Conservation (phyloP, 2,797 vertebrate species). For the Sus cebifrons region DNA sequence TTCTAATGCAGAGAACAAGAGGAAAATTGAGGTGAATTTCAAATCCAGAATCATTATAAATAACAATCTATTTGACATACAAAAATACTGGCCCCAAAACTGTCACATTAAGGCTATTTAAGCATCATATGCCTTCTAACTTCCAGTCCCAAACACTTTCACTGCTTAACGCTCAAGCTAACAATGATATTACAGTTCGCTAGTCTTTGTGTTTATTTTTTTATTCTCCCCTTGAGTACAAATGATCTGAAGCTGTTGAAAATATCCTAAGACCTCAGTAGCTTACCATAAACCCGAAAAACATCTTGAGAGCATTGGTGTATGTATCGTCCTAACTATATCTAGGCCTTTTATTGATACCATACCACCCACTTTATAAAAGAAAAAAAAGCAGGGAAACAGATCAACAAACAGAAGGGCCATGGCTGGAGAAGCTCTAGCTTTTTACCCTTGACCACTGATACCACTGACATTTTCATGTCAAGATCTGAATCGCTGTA, state of each 20-base stretch:
- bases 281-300: conserved; percentile 56
- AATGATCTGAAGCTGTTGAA: conserved; percentile 81
- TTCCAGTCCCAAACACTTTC: conserved; percentile 72
- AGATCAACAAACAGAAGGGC: background rate
- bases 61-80: background rate
- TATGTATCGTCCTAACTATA: conserved; percentile 59
- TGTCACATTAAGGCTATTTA: conserved; percentile 80
- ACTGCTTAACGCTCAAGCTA: conserved; percentile 82
- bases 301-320: conserved; percentile 38
- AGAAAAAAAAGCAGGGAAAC: background rate
- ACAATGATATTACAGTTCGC: conserved; percentile 78
- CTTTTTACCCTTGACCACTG: conserved; percentile 55
- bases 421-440: conserved; percentile 10
- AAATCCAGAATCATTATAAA: conserved; percentile 72
- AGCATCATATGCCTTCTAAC: conserved; percentile 61
- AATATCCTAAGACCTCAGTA: conserved; percentile 68
- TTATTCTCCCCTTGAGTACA: conserved; percentile 75
- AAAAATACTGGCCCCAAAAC: conserved; percentile 77
- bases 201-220: conserved; percentile 76
- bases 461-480: conserved; percentile 57
- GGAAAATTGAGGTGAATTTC: conserved; percentile 72
- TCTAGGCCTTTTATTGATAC: conserved; percentile 59
- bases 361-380: background rate
- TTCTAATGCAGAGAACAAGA: conserved; percentile 66
- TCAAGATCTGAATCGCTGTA: conserved; percentile 71